Evolutionary conservation across 2,888 invertebrate species (phyloP), one percentile per base, ranked within the genome.

Genomic region (Portevinia maculata): DNA sequence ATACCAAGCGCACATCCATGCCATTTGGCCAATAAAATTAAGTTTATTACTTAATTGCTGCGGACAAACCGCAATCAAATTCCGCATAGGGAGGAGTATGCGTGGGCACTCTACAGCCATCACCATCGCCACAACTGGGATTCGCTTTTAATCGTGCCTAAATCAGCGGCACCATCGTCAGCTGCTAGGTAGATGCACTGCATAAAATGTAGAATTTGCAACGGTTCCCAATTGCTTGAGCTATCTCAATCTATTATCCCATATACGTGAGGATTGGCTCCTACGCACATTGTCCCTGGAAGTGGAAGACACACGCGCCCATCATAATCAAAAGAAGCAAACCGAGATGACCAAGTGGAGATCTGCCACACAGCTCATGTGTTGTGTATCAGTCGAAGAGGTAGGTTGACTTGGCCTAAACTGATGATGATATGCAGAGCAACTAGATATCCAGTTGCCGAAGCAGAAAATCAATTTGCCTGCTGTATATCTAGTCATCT

Each of bases 401-500:
- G 21, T 37, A 39, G 44, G 53, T 39, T 39, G 60, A 55, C 48
- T 3, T 15, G 15, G 17, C 15, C 30, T 32, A 30, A 62, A 32
- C 53, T 55, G 71, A 78, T 71, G 64, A 53, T 53, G 53, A 73
- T 67, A 79, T 73, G 64, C 60, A 62, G 74, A 70, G 64, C 71
- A 55, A 41, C 71, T 53, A 57, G 67, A 81, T 76, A 76, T 76
- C 59, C 71, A 83, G 78, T 83, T 83, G 83, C 78, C 60, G 78
- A 73, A 78, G 83, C 78, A 83, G 65, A 83, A 83, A 83, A 83
- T 83, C 83, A 83, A 83, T 83, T 83, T 83, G 67, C 71, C 62
- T 65, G 70, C 70, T 53, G 55, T 55, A 50, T 83, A 78, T 83
- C 78, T 71, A 53, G 59, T 70, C 70, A 76, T 70, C 75, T 71